phyloP scores from a whole-genome alignment of 2,113 vertebrate genomes.

The Istiophorus platypterus region DNA sequence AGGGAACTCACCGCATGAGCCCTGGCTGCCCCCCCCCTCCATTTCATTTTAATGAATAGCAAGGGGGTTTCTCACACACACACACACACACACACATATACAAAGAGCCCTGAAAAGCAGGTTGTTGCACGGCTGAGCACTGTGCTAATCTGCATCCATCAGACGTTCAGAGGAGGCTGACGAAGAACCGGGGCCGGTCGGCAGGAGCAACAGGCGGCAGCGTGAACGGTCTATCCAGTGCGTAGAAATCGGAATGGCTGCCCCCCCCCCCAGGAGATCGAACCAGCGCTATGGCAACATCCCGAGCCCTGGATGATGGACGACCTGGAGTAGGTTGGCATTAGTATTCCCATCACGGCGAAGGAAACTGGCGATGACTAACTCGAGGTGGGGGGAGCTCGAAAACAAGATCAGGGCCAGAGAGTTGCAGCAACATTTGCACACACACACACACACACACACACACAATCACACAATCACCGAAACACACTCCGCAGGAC shows the following conservation, averaged over 20 bases:
- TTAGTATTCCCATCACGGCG: slow-evolving; percentile 67
- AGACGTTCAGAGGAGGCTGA: slow-evolving; percentile 61
- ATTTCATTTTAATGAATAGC: slow-evolving; percentile 69
- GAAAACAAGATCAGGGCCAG: slow-evolving; percentile 56
- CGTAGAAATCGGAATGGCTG: slow-evolving; percentile 53
- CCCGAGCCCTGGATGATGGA: slow-evolving; percentile 60
- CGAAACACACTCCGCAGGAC: slow-evolving; percentile 17
- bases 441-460: no score
- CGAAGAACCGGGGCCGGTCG: slow-evolving; percentile 39
- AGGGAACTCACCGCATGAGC: slow-evolving; percentile 34
- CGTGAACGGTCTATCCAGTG: slow-evolving; percentile 63
- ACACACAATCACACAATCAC: slow-evolving; percentile 5
- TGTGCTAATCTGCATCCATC: slow-evolving; percentile 64
- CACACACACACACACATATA: slow-evolving; percentile 61
- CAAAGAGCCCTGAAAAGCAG: slow-evolving; percentile 55
- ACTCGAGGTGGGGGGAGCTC: slow-evolving; percentile 40
- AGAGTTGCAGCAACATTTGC: slow-evolving; percentile 7
- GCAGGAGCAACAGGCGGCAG: background rate
- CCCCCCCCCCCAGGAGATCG: no score
- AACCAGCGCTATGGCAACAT: slow-evolving; percentile 66
- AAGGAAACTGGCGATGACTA: slow-evolving; percentile 47
- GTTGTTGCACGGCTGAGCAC: slow-evolving; percentile 42
- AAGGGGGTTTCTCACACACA: no score
- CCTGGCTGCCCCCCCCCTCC: slow-evolving; percentile 64
- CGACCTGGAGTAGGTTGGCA: slow-evolving; percentile 46